These are phyloP conservation scores for Thinocorus orbignyianus DNA, from an alignment of 2,113 vertebrate genomes.

Conservation along the genomic window DNA sequence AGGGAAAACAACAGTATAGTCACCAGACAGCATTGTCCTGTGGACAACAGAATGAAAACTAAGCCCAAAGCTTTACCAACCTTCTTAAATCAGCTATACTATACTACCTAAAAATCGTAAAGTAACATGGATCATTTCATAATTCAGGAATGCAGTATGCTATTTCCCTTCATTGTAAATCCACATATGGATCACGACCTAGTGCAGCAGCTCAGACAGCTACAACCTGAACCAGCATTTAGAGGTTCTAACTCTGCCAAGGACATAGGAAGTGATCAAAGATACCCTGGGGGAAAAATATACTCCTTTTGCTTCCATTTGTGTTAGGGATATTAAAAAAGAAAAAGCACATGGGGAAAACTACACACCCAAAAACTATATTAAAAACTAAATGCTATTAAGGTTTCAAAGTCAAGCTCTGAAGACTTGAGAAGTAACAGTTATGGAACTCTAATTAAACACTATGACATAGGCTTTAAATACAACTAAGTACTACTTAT, in stretches of 20 bases:
- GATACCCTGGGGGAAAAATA: background rate
- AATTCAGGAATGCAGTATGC: background rate
- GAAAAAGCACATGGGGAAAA: background rate
- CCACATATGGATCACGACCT: accelerated
- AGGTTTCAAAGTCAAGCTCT: background rate
- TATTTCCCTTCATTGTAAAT: background rate
- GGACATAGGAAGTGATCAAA: background rate
- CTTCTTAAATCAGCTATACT: background rate
- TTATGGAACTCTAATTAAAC: background rate
- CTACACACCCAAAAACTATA: background rate
- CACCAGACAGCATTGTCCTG: background rate
- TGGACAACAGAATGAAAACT: background rate
- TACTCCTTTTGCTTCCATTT: background rate
- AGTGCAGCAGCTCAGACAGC: background rate
- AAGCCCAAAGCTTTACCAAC: background rate
- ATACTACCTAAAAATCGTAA: background rate
- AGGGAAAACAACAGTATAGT: background rate
- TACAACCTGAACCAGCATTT: background rate
- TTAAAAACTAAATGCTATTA: background rate
- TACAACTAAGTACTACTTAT: background rate
- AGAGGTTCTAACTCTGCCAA: background rate
- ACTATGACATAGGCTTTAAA: background rate
- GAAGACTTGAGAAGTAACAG: background rate
- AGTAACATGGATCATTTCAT: background rate
- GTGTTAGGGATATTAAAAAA: background rate